A percentile compares a stretch with the other conserved stretches of the same genome.
phyloP scores from a whole-genome alignment of 2,888 invertebrate genomes.

The Patella depressa region DNA sequence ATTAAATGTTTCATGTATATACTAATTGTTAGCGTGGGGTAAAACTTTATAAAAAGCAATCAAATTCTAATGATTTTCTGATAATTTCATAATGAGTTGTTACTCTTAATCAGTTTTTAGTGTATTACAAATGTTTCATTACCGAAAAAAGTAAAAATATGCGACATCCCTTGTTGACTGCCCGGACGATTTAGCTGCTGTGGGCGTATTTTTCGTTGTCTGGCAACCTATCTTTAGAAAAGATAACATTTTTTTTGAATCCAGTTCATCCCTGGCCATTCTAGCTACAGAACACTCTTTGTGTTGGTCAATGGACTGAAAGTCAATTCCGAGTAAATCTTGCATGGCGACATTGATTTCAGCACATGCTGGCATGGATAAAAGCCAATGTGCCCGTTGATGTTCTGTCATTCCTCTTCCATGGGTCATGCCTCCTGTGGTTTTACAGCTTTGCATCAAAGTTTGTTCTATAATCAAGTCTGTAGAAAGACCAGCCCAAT shows the following conservation, averaged over 20 bases:
- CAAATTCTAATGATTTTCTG: too few species aligned
- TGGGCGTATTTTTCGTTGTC: too few species aligned
- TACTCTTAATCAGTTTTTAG: too few species aligned
- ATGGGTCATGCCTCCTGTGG: constrained; percentile 43
- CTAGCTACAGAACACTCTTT: constrained; percentile 17
- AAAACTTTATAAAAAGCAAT: too few species aligned
- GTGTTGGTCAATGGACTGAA: constrained; percentile 35
- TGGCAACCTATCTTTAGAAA: constrained; percentile 28
- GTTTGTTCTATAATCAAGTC: constrained; percentile 51
- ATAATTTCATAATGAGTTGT: too few species aligned
- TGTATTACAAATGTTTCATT: too few species aligned
- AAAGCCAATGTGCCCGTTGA: constrained; percentile 40
- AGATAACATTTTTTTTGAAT: constrained; percentile 21
- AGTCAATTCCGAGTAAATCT: constrained; percentile 19
- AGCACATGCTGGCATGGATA: constrained; percentile 40
- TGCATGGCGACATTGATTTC: constrained; percentile 39
- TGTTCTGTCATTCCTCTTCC: constrained; percentile 42
- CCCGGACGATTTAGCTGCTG: too few species aligned
- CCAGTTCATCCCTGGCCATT: constrained; percentile 23
- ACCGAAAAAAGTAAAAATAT: too few species aligned
- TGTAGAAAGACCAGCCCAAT: constrained; percentile 48
- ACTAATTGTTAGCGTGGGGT: too few species aligned
- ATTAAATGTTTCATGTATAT: too few species aligned
- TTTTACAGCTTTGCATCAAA: constrained; percentile 46
- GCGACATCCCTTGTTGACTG: too few species aligned